Evolutionary conservation across 2,113 vertebrate genomes (phyloP).

Genomic region (Nibea coibor): DNA sequence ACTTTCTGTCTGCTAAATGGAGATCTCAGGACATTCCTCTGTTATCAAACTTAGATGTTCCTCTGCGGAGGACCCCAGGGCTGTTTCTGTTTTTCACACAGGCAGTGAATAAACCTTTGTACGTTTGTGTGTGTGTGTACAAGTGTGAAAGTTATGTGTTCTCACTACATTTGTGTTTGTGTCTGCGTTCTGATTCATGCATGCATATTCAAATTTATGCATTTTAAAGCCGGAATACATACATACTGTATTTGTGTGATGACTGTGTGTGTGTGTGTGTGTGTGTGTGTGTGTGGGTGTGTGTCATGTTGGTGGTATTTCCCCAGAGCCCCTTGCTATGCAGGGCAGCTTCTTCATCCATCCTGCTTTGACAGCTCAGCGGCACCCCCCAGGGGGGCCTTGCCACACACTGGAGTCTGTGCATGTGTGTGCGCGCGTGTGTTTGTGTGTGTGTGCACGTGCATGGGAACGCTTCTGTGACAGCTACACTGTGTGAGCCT

Average conservation of each 20-base stretch:
- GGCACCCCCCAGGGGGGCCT: slow-evolving; percentile 60
- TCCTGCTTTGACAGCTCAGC: slow-evolving; percentile 79
- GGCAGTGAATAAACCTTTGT: background rate
- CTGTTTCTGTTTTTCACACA: slow-evolving; percentile 41
- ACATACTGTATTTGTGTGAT: slow-evolving; percentile 28
- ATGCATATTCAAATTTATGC: slow-evolving; percentile 48
- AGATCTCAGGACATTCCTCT: slow-evolving; percentile 60
- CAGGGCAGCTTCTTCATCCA: slow-evolving; percentile 81
- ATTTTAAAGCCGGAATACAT: slow-evolving; percentile 30
- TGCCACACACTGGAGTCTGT: slow-evolving; percentile 56
- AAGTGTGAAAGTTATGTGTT: background rate
- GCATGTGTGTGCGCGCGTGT: background rate
- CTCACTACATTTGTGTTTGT: slow-evolving; percentile 29
- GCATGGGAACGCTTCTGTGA: slow-evolving; percentile 48
- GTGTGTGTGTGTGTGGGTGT: slow-evolving; percentile 25
- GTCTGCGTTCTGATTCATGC: slow-evolving; percentile 25
- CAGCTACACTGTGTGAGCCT: slow-evolving; percentile 57
- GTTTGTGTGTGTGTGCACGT: background rate
- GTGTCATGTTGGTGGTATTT: slow-evolving; percentile 76
- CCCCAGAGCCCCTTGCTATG: slow-evolving; percentile 78
- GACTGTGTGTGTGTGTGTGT: slow-evolving; percentile 25
- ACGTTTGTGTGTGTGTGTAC: background rate
- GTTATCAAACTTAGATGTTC: slow-evolving; percentile 67
- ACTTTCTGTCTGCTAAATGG: slow-evolving; percentile 43
- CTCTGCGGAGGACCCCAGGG: background rate